These are phyloP conservation scores for Poeciliopsis presidionis DNA, from an alignment of 2,797 vertebrate species.

Conservation along the genomic window DNA sequence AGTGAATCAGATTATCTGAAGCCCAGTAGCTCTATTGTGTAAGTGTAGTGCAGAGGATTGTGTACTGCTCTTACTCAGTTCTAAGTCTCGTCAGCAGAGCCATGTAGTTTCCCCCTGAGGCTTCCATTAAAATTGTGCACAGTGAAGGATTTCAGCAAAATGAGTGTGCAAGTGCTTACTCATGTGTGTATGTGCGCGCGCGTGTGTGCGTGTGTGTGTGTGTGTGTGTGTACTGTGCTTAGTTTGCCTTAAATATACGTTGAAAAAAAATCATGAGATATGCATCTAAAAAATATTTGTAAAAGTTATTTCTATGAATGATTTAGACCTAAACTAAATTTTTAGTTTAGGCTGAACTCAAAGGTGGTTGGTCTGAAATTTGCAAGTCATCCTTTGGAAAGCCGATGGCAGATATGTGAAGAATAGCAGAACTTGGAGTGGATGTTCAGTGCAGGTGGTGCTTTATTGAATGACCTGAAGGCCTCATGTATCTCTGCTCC, in stretches of 20 bases:
- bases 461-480: constrained; percentile 14
- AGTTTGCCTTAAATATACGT: background rate
- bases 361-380: constrained; percentile 5
- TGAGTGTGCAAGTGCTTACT: background rate
- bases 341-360: background rate
- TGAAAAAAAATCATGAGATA: background rate
- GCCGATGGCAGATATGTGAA: background rate
- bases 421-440: constrained; percentile 3
- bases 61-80: constrained; percentile 34
- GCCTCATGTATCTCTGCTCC: background rate
- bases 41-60: constrained; percentile 35
- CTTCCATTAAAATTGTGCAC: constrained; percentile 65
- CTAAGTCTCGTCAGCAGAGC: constrained; percentile 21
- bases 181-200: too few species aligned
- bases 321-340: background rate
- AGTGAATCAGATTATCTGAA: constrained; percentile 41
- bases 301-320: background rate
- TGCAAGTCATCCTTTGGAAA: background rate
- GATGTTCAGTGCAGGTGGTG: background rate
- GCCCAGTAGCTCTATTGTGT: constrained; percentile 52
- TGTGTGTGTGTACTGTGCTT: background rate
- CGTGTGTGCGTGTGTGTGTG: too few species aligned
- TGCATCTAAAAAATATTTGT: background rate
- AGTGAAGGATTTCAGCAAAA: constrained; percentile 26
- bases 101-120: constrained; percentile 37